Evolutionary conservation across 2,797 vertebrate genomes (phyloP), one percentile per base, ranked within the genome.

Genomic region (Pygocentrus nattereri): DNA sequence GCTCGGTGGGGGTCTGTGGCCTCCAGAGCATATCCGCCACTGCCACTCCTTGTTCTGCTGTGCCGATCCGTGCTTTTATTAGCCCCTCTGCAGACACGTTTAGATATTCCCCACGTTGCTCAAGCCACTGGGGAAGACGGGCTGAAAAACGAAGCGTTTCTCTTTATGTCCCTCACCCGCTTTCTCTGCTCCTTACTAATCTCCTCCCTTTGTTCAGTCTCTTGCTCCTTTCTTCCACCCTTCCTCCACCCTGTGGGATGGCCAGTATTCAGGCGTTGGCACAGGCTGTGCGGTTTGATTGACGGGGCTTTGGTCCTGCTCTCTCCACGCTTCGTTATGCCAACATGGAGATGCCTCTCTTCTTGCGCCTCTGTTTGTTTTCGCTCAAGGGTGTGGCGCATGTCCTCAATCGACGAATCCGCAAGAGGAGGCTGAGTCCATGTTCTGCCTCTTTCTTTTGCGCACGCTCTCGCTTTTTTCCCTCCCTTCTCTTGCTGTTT

Each of bases 361-460:
- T 85, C 81, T n/a, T 30, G 23, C 77, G 75, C 58, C 72, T 78
- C 75, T 85, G 79, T 88, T 90, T 86, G 80, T 90, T 82, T 89
- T 87, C 68, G 87, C 87, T 83, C 49, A 38, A 86, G 90, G 90
- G 89, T 85, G 88, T 88, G 86, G 85, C 69, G 76, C 30, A 58
- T 25, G 56, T 86, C 78, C 85, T 82, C 86, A 82, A 85, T 88
- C 79, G 78, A 56, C 41, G 3, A 83, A 82, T 89, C 77, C 81
- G n/a, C 87, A 86, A 88, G 85, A 84, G 76, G 83, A 88, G 87
- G 79, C 31, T 44, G 52, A 61, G 27, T 68, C 5, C 19, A 8
- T 78, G 47, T 38, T 74, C 16, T 38, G 21, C 30, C 13, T 65
- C 44, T 52, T 30, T 30, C 31, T 77, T 11, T n/a, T 16, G 19